Base-by-base conservation (phyloP, 1,140 invertebrate genomes). In the Diachasma alloeum region DNA sequence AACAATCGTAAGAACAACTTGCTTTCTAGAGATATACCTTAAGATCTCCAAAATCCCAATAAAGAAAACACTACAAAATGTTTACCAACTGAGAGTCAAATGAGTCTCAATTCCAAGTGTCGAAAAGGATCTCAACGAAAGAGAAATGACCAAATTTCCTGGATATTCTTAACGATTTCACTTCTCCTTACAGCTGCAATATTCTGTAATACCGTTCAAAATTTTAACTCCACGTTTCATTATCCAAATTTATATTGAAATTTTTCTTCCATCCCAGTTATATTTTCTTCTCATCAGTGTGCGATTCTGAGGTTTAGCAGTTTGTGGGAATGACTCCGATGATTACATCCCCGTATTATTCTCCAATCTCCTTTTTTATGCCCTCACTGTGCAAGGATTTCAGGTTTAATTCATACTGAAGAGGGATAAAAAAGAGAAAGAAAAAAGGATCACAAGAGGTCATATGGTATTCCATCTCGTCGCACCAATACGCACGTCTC, bases 351-450 rank as follows among this genome's bases (percentile, higher is more conserved):
- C 15, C 11, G 59, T 8, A 26, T 26, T 24, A 63, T 75, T 72
- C 68, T 46, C 37, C 74, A 76, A 59, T 71, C 24, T 19, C 19
- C 69, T 48, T 72, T 67, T 74, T 63, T 74, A 66, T 56, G 19
- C 19, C 11, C 24, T 26, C 59, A 24, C 6, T 63, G 24, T 6
- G 19, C 19, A 24, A 26, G 24, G 59, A 63, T 63, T 63, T 63
- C 24, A 63, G 59, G 19, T 63, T 63, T 31, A 63, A 26, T 63
- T 31, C 59, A 63, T 1, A 26, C 59, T 63, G 59, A 24, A 63
- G 59, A 26, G 59, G 19, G 59, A 63, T n/a, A 63, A 31, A 15
- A 31, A 63, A 26, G 22, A 6, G 48, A 63, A 24, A 31, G 13
- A 63, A 31, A 26, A 19, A 63, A 63, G 59, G 4, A 63, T 26